Conservation (phyloP, 2,113 vertebrate species). For the Phycodurus eques region DNA sequence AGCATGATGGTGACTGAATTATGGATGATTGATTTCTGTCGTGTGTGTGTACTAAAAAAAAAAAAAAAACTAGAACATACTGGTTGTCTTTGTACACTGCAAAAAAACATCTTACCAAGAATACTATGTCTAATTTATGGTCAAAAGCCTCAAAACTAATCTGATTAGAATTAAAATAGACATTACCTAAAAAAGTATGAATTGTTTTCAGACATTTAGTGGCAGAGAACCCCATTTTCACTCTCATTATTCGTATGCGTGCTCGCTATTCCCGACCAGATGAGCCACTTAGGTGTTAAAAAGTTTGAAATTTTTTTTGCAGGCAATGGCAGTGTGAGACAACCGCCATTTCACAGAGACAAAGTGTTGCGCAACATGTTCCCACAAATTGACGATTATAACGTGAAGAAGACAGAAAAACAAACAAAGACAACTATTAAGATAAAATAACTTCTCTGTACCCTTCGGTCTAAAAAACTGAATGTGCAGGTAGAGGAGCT, state of each 20-base stretch:
- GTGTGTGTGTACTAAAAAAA: neutral
- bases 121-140: no score
- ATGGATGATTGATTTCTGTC: neutral
- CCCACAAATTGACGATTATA: neutral
- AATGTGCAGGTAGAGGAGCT: neutral
- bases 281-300: neutral
- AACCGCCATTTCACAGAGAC: neutral
- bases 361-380: neutral
- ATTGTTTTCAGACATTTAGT: no score
- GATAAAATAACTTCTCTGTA: neutral
- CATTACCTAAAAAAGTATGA: no score
- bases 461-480: neutral
- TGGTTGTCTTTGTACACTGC: no score
- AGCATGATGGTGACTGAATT: constrained; percentile 20
- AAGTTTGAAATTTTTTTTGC: neutral
- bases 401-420: neutral
- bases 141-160: no score
- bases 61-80: no score
- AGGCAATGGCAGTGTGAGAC: neutral
- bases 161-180: no score
- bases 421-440: neutral
- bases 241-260: neutral
- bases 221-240: neutral
- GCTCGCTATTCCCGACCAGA: neutral
- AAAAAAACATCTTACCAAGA: no score